Conservation (phyloP, 2,113 vertebrate species). For the Nycticorax nycticorax region DNA sequence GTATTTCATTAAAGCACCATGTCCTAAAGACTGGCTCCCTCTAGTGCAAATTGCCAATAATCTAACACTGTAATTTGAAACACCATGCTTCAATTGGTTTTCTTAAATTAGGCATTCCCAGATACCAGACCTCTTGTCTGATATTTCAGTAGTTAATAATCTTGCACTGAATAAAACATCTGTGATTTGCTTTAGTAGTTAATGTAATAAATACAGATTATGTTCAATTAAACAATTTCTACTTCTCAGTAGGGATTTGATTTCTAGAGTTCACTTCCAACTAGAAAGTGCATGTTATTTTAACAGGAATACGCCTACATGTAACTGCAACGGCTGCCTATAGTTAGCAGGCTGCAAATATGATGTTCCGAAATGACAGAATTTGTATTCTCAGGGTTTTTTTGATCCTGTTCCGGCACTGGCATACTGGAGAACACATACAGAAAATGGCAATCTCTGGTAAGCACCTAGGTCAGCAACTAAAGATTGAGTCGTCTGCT, state of each 20-base stretch:
- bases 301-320: not conserved
- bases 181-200: not conserved
- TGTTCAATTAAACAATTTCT: not conserved
- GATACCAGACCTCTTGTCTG: not conserved
- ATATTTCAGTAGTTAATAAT: not conserved
- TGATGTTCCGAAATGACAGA: rapidly evolving
- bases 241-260: not conserved
- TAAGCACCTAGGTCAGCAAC: not conserved
- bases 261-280: not conserved
- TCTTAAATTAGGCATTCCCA: not conserved
- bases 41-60: not conserved
- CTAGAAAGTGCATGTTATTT: not conserved
- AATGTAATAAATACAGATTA: not conserved
- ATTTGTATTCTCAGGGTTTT: not conserved
- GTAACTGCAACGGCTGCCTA: not conserved
- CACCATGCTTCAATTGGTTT: not conserved
- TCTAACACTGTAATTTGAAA: not conserved
- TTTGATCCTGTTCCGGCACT: not conserved
- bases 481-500: not conserved
- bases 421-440: not conserved
- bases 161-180: not conserved
- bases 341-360: not conserved
- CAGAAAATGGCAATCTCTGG: not conserved
- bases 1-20: not conserved
- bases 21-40: not conserved